Evolutionary conservation across 2,113 vertebrate genomes (phyloP).

Genomic region (Myrmophylax atrothorax): DNA sequence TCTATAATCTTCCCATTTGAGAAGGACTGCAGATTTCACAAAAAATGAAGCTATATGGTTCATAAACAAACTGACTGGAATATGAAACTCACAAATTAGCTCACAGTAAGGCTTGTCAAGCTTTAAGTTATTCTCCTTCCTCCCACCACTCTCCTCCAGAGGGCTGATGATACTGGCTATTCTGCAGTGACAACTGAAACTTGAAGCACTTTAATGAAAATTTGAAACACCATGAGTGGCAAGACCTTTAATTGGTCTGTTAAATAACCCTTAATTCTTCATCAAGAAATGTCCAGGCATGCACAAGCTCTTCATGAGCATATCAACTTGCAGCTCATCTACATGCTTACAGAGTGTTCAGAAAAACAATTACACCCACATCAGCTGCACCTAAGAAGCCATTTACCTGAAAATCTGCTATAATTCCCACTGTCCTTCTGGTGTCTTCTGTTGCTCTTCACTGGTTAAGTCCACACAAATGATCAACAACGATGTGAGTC

Average conservation of each 20-base stretch:
- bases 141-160: not conserved
- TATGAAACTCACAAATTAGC: not conserved
- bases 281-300: rapidly evolving
- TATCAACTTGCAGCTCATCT: not conserved
- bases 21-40: not conserved
- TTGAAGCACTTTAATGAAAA: not conserved
- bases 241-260: not conserved
- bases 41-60: not conserved
- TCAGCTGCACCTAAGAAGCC: not conserved
- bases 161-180: not conserved
- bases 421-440: constrained; percentile 49
- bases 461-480: constrained; percentile 75
- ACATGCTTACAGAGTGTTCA: not conserved
- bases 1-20: not conserved
- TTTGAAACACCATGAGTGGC: not conserved
- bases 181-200: not conserved
- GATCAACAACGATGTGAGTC: constrained; percentile 74
- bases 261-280: not conserved
- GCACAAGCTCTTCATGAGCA: rapidly evolving
- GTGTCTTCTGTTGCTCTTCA: constrained; percentile 64
- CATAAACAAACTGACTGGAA: not conserved
- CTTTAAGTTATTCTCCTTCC: not conserved
- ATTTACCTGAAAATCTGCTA: constrained; percentile 76
- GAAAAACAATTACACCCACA: not conserved
- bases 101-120: not conserved